Evolutionary conservation across 2,797 vertebrate genomes (phyloP), one percentile per base, ranked within the genome.

Genomic region (Perodicticus potto): DNA sequence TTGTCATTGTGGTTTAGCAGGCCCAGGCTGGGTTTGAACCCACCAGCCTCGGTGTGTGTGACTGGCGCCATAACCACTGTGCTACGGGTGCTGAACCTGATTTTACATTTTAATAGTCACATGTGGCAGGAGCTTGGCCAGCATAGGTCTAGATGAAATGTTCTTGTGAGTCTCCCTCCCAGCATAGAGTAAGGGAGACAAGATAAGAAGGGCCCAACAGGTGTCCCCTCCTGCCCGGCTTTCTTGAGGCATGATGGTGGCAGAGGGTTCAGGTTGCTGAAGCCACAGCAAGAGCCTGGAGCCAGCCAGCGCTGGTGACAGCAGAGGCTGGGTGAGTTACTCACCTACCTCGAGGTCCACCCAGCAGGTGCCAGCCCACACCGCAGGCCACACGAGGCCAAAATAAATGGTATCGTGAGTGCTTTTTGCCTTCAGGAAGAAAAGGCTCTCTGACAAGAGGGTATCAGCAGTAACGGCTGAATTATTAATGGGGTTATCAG

Each of bases 351-450:
- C 29, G 7, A 2, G 77, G 59, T 25, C 17, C 34, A 34, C 45
- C 25, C 1, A 1, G 45, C 89, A 49, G 43, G 29, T 37, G 27
- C 3, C 1, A 0, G 2, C 37, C 73, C 17, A 13, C 61, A 69
- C 83, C 0, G 0, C 61, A 7, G 90, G 89, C 69, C 13, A 0
- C 2, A 2, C 1, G 1, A 40, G 57, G 86, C 19, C 25, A 19
- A 73, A 34, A 23, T 63, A 63, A 73, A 73, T 0, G 23, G 19
- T 1, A 2, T 29, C 76, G 0, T 53, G 37, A n/a, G 73, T 77
- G 94, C 69, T 25, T 95, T 86, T 11, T 80, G 94, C 87, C 85
- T 29, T 49, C 8, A 45, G 78, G 70, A 80, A 81, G 89, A 82
- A 7, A 76, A 27, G 63, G 67, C 40, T 12, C 57, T 7, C 0